A percentile compares a stretch with the other conserved stretches of the same genome.
Conservation (phyloP, 2,113 vertebrate genomes). For the Muntiacus muntjak region DNA sequence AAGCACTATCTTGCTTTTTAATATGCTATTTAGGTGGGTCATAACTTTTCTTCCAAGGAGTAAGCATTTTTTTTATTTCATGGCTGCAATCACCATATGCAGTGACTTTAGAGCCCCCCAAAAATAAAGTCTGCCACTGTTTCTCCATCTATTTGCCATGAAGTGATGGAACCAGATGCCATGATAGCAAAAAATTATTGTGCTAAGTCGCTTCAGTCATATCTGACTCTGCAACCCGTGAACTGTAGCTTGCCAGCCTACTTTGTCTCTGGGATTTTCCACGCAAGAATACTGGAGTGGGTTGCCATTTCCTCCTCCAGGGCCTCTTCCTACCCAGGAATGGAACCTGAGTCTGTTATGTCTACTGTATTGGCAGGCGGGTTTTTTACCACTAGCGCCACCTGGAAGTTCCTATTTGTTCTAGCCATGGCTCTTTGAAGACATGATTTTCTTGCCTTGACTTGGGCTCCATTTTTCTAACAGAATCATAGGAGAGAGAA, state of each 20-base stretch:
- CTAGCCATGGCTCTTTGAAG: background rate
- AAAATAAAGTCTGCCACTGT: background rate
- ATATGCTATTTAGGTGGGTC: background rate
- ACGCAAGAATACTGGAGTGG: background rate
- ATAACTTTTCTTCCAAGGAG: background rate
- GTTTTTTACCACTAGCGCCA: background rate
- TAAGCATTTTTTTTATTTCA: background rate
- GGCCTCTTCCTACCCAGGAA: background rate
- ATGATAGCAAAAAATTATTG: background rate
- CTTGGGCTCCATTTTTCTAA: background rate
- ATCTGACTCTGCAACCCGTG: background rate
- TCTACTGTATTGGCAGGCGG: background rate
- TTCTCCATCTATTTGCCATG: background rate
- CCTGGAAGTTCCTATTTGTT: background rate
- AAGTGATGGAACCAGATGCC: background rate
- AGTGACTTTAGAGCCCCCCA: accelerated
- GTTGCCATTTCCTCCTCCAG: background rate
- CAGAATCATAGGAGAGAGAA: background rate
- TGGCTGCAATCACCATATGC: background rate
- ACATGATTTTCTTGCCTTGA: background rate
- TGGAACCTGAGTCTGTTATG: background rate
- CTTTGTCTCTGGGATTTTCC: background rate
- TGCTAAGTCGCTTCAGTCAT: background rate
- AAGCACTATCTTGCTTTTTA: background rate
- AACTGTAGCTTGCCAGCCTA: background rate